These are phyloP conservation scores for Morpho helenor DNA, from an alignment of 2,888 invertebrate species.

Conservation along the genomic window DNA sequence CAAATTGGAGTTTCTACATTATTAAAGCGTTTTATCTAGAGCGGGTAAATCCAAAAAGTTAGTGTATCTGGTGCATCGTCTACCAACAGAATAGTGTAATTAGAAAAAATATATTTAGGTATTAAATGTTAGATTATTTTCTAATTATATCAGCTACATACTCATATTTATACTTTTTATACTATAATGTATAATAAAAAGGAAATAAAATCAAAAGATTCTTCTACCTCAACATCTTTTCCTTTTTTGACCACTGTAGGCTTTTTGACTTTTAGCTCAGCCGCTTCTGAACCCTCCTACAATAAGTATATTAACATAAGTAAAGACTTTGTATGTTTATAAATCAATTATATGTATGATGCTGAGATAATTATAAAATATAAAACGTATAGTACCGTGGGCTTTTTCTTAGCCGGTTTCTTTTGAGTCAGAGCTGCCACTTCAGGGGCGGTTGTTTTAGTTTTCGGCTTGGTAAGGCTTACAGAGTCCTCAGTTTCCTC, in stretches of 20 bases:
- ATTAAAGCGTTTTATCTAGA: slow-evolving; percentile 43
- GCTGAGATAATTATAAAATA: slow-evolving; percentile 61
- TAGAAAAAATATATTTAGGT: slow-evolving; percentile 9
- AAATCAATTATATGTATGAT: background rate
- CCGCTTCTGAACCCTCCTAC: slow-evolving; percentile 70
- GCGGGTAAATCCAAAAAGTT: slow-evolving; percentile 41
- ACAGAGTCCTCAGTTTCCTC: slow-evolving; percentile 74
- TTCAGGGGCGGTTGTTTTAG: slow-evolving; percentile 73
- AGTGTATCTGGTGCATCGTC: slow-evolving; percentile 45
- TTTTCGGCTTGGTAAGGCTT: slow-evolving; percentile 67
- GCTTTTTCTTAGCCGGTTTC: slow-evolving; percentile 73
- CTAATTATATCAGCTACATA: slow-evolving; percentile 55
- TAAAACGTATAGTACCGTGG: slow-evolving; percentile 53
- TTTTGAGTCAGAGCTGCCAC: slow-evolving; percentile 74
- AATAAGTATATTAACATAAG: slow-evolving; percentile 20
- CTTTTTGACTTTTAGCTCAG: slow-evolving; percentile 71
- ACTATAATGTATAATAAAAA: background rate
- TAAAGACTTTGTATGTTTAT: no score
- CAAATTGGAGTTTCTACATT: slow-evolving; percentile 39
- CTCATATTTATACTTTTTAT: background rate
- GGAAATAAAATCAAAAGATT: slow-evolving; percentile 1
- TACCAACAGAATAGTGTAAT: slow-evolving; percentile 17
- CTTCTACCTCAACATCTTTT: slow-evolving; percentile 56
- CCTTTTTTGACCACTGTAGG: slow-evolving; percentile 68
- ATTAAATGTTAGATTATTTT: slow-evolving; percentile 29